Conservation (phyloP, 2,888 invertebrate species). For the Amiota minor region DNA sequence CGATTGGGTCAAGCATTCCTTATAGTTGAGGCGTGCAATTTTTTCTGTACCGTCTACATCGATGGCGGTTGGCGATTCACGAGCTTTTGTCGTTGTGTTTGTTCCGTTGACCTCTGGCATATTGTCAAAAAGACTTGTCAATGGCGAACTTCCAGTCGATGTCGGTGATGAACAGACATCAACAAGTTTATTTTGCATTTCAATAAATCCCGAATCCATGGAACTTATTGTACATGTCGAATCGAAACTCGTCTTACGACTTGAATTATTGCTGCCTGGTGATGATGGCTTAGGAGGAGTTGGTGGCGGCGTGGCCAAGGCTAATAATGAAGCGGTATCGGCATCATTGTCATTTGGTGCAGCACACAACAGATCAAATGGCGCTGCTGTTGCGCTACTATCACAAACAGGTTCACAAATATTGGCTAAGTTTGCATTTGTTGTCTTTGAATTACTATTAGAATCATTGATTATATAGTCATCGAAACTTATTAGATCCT, state of each 20-base stretch:
- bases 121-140: conserved; percentile 47
- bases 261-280: conserved; percentile 67
- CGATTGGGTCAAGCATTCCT: conserved; percentile 73
- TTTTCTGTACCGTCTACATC: conserved; percentile 56
- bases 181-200: conserved; percentile 72
- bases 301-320: conserved; percentile 54
- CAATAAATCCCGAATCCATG: conserved; percentile 74
- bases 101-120: conserved; percentile 24
- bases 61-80: conserved; percentile 22
- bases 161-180: conserved; percentile 58
- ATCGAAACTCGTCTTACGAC: conserved; percentile 73
- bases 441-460: background rate
- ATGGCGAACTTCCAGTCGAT: conserved; percentile 37
- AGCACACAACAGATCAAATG: conserved; percentile 57
- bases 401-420: conserved; percentile 34
- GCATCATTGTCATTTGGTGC: conserved; percentile 56
- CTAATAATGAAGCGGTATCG: conserved; percentile 39
- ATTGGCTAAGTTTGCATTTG: conserved; percentile 38
- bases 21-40: conserved; percentile 69
- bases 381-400: conserved; percentile 13
- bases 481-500: conserved; percentile 71
- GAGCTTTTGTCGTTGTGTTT: conserved; percentile 1
- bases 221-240: conserved; percentile 73
- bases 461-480: conserved; percentile 52
- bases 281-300: conserved; percentile 58